These are phyloP conservation scores for Bovichtus variegatus DNA, from an alignment of 2,797 vertebrate genomes.

Conservation along the genomic window DNA sequence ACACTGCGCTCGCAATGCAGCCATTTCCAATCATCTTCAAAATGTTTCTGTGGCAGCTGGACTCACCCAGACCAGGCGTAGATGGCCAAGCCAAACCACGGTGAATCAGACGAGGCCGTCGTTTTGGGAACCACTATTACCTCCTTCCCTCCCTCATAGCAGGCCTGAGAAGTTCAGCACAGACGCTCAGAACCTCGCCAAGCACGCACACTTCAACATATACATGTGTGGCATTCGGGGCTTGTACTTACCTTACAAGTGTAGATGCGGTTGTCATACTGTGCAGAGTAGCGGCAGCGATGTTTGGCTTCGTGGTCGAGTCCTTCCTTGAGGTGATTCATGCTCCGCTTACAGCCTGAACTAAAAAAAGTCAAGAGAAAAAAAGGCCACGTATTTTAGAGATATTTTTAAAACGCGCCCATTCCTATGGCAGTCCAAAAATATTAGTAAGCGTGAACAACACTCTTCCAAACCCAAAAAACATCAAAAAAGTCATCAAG, in stretches of 20 bases:
- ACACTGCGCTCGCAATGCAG: neutral
- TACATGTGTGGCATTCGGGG: neutral
- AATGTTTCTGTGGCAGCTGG: neutral
- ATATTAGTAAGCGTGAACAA: no score
- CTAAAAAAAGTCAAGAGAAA: slow-evolving; percentile 75
- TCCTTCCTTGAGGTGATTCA: slow-evolving; percentile 97
- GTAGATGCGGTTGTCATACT: slow-evolving; percentile 96
- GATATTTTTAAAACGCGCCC: neutral
- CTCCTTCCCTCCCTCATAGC: slow-evolving; percentile 97
- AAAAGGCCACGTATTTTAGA: neutral
- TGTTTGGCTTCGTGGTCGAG: slow-evolving; percentile 93
- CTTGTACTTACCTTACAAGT: slow-evolving; percentile 93
- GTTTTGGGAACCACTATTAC: slow-evolving; percentile 98
- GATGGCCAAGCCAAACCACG: slow-evolving; percentile 97
- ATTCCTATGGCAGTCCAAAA: no score
- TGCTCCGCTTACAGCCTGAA: slow-evolving; percentile 96
- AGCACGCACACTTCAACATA: neutral
- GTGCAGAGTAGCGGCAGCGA: slow-evolving; percentile 95
- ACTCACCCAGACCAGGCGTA: slow-evolving; percentile 99
- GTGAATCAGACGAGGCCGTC: slow-evolving; percentile 97
- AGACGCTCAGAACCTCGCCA: slow-evolving; percentile 21
- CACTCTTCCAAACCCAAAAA: no score
- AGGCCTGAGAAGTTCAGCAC: slow-evolving; percentile 85
- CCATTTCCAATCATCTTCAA: slow-evolving; percentile 15
- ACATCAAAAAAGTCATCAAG: no score